Evolutionary conservation across 2,888 invertebrate species (phyloP).

Genomic region (Cotesia congregata): DNA sequence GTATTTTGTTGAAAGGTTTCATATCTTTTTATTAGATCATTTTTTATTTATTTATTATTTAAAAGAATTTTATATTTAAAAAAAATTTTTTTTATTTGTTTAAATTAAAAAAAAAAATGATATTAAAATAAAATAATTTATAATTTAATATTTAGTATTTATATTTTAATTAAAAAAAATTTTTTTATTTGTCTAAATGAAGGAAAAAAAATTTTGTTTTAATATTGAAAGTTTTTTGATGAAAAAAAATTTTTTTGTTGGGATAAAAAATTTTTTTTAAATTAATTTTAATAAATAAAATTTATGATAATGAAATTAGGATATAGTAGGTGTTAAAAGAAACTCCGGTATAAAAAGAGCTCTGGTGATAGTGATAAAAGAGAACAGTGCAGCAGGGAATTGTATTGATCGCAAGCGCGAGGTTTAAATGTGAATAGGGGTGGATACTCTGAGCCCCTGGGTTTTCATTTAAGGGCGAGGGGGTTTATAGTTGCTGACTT

Average conservation of each 20-base stretch:
- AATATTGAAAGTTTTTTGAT: no score
- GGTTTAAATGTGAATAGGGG: slow-evolving; percentile 54
- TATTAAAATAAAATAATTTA: no score
- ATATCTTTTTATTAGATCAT: background rate
- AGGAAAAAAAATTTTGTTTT: no score
- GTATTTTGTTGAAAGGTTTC: background rate
- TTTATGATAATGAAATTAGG: slow-evolving; percentile 10
- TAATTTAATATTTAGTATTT: no score
- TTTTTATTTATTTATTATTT: background rate
- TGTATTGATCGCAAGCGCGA: slow-evolving; percentile 64
- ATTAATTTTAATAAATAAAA: background rate
- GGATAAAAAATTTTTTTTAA: no score
- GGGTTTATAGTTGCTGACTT: slow-evolving; percentile 19
- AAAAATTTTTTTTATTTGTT: background rate
- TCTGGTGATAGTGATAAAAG: slow-evolving; percentile 53
- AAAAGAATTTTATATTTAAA: background rate
- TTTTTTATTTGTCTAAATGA: no score
- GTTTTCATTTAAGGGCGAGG: slow-evolving; percentile 50
- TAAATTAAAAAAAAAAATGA: no score
- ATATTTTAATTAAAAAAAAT: no score
- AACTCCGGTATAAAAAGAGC: slow-evolving; percentile 45
- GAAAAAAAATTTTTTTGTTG: no score
- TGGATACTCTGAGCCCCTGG: slow-evolving; percentile 45
- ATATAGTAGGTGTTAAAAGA: background rate
- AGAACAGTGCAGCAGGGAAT: slow-evolving; percentile 66